phyloP scores from a whole-genome alignment of 1,140 invertebrate genomes.

The Brachionus rotundiformis region DNA sequence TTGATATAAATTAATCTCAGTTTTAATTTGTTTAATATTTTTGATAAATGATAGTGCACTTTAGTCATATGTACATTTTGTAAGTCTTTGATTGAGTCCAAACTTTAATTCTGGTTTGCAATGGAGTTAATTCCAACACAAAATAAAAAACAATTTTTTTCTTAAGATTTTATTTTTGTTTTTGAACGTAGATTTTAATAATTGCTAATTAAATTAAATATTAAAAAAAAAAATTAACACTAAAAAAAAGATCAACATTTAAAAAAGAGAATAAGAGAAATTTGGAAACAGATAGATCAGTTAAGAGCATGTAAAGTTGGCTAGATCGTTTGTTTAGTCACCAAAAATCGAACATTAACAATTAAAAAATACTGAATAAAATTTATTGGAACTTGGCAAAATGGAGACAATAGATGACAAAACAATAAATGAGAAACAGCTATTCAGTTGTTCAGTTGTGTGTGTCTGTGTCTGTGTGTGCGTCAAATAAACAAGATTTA shows the following conservation, averaged over 20 bases:
- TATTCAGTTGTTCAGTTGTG: too few species aligned
- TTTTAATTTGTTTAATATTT: too few species aligned
- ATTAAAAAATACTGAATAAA: slow-evolving; percentile 22
- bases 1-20: too few species aligned
- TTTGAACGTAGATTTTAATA: slow-evolving; percentile 3
- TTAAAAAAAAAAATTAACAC: slow-evolving; percentile 6
- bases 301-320: not conserved
- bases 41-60: too few species aligned
- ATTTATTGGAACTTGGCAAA: slow-evolving; percentile 26
- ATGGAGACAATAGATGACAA: not conserved
- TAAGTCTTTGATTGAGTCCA: too few species aligned
- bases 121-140: too few species aligned
- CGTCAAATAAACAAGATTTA: not conserved
- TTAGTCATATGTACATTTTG: too few species aligned
- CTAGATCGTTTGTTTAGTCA: not conserved
- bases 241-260: slow-evolving; percentile 13
- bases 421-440: not conserved
- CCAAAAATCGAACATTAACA: not conserved
- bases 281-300: slow-evolving; percentile 10
- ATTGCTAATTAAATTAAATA: slow-evolving; percentile 15
- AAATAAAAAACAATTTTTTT: too few species aligned
- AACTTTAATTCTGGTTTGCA: too few species aligned
- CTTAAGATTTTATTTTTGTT: not conserved
- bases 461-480: too few species aligned
- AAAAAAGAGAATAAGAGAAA: not conserved